phyloP scores from a whole-genome alignment of 2,113 vertebrate genomes.

The Clarias batrachus region DNA sequence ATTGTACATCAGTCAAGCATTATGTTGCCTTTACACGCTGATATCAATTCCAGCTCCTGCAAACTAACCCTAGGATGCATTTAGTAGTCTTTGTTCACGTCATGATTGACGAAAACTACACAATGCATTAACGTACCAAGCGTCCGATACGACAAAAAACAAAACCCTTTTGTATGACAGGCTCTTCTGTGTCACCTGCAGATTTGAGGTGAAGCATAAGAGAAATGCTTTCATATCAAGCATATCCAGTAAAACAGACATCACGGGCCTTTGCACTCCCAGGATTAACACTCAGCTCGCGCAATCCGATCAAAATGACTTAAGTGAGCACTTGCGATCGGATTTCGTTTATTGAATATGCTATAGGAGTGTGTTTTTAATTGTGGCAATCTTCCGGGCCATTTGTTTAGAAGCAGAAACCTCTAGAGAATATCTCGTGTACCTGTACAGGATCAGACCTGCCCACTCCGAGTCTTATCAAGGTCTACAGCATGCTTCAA shows the following conservation, averaged over 20 bases:
- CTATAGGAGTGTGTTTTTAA: neutral
- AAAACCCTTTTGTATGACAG: neutral
- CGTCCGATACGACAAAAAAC: neutral
- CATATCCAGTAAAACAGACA: neutral
- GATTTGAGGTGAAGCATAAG: neutral
- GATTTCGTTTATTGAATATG: neutral
- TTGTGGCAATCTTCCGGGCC: neutral
- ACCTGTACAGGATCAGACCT: neutral
- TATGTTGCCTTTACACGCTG: neutral
- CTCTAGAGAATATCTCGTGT: neutral
- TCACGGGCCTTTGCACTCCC: neutral
- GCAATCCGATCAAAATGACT: neutral
- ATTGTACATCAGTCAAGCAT: neutral
- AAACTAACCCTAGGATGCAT: neutral
- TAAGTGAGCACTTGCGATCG: neutral
- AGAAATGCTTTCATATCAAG: slow-evolving; percentile 8
- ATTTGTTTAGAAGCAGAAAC: neutral
- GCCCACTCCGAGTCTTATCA: too few relatives aligned
- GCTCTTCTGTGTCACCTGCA: neutral
- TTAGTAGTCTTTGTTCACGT: neutral
- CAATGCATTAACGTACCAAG: neutral
- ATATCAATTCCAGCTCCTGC: neutral
- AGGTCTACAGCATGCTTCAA: too few relatives aligned
- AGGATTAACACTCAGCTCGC: neutral
- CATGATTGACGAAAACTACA: neutral